Conservation (phyloP, 2,888 invertebrate species). For the Ectemnius continuus region DNA sequence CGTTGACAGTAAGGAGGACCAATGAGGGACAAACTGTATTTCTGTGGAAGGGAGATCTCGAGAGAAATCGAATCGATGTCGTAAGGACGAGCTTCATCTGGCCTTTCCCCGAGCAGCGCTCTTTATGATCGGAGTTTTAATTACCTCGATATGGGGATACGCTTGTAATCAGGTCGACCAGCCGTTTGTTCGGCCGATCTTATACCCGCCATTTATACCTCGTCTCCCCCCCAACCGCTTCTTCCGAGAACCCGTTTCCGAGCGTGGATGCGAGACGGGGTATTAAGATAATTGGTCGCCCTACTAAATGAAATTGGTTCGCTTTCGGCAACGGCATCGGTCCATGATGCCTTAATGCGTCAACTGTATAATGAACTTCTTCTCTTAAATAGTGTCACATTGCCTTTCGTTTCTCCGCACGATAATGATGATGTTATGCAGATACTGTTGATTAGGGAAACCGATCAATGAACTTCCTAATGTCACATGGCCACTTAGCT, state of each 20-base stretch:
- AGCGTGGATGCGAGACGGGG: constrained; percentile 15
- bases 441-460: too few relatives aligned
- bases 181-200: constrained; percentile 16
- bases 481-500: too few relatives aligned
- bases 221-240: not conserved
- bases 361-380: too few relatives aligned
- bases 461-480: too few relatives aligned
- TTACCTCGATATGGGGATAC: constrained; percentile 23
- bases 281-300: constrained; percentile 33
- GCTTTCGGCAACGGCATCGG: not conserved
- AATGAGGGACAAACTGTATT: not conserved
- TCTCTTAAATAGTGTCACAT: too few relatives aligned
- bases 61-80: constrained; percentile 27
- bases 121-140: constrained; percentile 43
- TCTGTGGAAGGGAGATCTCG: not conserved
- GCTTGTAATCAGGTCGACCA: constrained; percentile 34
- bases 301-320: constrained; percentile 23
- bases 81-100: constrained; percentile 4
- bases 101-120: constrained; percentile 9
- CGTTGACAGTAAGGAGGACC: not conserved
- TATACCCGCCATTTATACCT: constrained; percentile 39
- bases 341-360: too few relatives aligned
- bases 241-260: constrained; percentile 12
- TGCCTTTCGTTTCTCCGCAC: too few relatives aligned
- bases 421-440: too few relatives aligned